A percentile compares a stretch with the other conserved stretches of the same genome.
These are phyloP conservation scores for Leptoclinus maculatus DNA, from an alignment of 2,797 vertebrate genomes.

Conservation along the genomic window DNA sequence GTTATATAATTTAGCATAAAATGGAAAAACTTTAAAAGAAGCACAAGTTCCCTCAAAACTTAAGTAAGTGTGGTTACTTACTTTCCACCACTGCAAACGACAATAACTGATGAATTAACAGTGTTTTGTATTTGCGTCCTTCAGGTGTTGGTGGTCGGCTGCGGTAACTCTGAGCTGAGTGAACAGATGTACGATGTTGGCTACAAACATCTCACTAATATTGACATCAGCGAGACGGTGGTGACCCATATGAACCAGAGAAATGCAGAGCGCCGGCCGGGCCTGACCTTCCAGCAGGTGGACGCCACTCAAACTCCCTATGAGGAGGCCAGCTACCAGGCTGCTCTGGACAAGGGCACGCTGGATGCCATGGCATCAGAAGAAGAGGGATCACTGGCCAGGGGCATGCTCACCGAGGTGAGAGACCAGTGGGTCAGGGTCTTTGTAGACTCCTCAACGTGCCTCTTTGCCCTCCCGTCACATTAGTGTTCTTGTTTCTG, in stretches of 20 bases:
- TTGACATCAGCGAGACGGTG: conserved; percentile 92
- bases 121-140: conserved; percentile 4
- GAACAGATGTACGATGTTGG: conserved; percentile 95
- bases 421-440: background rate
- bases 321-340: conserved; percentile 88
- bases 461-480: too few relatives aligned
- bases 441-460: too few relatives aligned
- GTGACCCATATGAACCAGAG: conserved; percentile 92
- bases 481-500: conserved; percentile 16
- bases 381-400: conserved; percentile 85
- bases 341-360: conserved; percentile 94
- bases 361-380: conserved; percentile 93
- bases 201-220: conserved; percentile 90
- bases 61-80: background rate
- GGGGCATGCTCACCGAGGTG: conserved; percentile 91
- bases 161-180: conserved; percentile 96
- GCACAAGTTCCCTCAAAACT: background rate
- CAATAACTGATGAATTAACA: background rate
- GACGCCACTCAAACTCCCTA: conserved; percentile 93
- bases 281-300: conserved; percentile 89
- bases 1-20: background rate
- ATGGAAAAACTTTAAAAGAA: background rate
- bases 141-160: conserved; percentile 96
- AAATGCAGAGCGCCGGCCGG: conserved; percentile 84
- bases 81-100: background rate